Base-by-base conservation (phyloP, 2,888 invertebrate species). In the Caenorhabditis sulstoni region DNA sequence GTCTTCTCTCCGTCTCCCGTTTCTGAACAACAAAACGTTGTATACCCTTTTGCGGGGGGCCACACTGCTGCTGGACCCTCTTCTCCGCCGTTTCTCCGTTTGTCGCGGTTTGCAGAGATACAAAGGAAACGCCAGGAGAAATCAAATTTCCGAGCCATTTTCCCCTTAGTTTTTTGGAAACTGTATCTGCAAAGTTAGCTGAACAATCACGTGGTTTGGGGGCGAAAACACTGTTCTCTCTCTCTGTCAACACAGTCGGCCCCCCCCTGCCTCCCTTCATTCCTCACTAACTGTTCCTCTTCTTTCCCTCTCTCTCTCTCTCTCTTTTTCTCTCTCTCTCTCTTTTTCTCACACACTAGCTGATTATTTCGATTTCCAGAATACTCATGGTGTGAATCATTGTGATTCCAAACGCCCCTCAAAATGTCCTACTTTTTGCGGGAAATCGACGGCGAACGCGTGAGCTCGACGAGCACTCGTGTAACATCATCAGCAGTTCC, bases 351-450 rank as follows among this genome's bases (percentile, higher is more conserved):
- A n/a, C n/a, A 22, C 23, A 35, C 23, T 37, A 58, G 65, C 59
- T 59, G 16, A 37, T 52, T 18, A 57, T 66, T 59, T 41, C 50
- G 44, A 65, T 65, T 70, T 59, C 67, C 64, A 29, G 57, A 14
- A 37, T n/a, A 45, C 47, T 18, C 4, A 73, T 73, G 73, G 50
- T 52, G 47, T 39, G 64, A 64, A 64, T 22, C 39, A 41, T 45
- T 18, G 29, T 47, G 58, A 44, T 55, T 61, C 58, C 64, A 14
- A 22, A 59, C 11, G 14, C 41, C 45, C 41, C 59, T 20, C 47
- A 16, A 55, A 37, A 79, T 80, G 80, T 75, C 80, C 3, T 80
- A 71, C 52, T 80, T 80, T 47, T 49, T 80, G 11, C 75, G 80
- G n/a, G 76, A 80, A 57, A 65, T 80, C 45, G 64, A 73, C 22